phyloP scores from a whole-genome alignment of 2,797 vertebrate genomes.

The Petrocephalus sullivani region DNA sequence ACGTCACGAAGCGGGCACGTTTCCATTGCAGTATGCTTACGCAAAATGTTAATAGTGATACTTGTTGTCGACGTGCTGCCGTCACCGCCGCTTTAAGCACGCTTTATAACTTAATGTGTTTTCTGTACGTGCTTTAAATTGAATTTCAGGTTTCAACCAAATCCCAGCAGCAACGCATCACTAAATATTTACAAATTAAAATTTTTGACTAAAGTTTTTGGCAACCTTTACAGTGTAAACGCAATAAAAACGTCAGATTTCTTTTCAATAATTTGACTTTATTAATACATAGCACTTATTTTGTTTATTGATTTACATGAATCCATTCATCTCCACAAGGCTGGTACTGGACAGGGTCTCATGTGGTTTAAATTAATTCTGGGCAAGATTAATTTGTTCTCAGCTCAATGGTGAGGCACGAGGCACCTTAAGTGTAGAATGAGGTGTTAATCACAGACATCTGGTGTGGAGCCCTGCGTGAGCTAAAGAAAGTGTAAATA shows the following conservation, averaged over 20 bases:
- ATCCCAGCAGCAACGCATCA: background rate
- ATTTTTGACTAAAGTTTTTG: background rate
- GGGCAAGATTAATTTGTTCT: slow-evolving; percentile 18
- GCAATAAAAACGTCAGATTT: background rate
- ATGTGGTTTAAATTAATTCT: background rate
- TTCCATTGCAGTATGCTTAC: slow-evolving; percentile 37
- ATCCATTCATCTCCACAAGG: background rate
- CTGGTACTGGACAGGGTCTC: background rate
- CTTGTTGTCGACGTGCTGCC: background rate
- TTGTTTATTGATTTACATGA: background rate
- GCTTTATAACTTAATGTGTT: background rate
- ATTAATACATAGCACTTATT: background rate
- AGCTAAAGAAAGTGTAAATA: background rate
- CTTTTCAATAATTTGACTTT: background rate
- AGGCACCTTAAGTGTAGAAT: background rate
- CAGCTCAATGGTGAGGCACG: slow-evolving; percentile 8
- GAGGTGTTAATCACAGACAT: slow-evolving; percentile 23
- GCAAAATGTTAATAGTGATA: background rate
- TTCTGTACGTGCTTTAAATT: background rate
- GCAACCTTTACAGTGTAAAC: background rate
- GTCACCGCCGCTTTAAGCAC: background rate
- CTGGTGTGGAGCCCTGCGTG: background rate
- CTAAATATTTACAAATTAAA: background rate
- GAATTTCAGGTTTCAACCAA: background rate
- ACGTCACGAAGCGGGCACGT: slow-evolving; percentile 41